Evolutionary conservation across 2,113 vertebrate genomes (phyloP).

Genomic region (Tinamus guttatus): DNA sequence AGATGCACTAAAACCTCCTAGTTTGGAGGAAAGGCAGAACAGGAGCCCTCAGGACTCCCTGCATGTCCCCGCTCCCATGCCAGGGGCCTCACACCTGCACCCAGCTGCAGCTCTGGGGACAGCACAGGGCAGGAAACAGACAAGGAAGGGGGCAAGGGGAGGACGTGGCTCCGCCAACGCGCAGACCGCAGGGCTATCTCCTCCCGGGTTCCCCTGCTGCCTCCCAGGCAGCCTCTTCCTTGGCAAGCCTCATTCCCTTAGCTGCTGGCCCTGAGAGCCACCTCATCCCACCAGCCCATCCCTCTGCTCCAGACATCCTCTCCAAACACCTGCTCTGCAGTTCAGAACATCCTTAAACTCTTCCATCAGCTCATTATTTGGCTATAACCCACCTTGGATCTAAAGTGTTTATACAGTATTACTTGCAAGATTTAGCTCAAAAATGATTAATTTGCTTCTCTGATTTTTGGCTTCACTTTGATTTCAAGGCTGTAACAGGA

Average conservation of each 20-base stretch:
- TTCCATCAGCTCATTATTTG: slow-evolving; percentile 39
- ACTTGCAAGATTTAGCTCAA: slow-evolving; percentile 61
- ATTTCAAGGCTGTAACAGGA: background rate
- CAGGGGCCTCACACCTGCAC: background rate
- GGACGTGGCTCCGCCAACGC: background rate
- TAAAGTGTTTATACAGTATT: slow-evolving; percentile 57
- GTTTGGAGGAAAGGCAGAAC: background rate
- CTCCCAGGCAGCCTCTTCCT: background rate
- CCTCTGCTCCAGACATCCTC: background rate
- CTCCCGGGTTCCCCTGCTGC: background rate
- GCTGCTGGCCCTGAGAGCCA: background rate
- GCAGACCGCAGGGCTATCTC: background rate
- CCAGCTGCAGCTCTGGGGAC: no score
- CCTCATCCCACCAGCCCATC: background rate
- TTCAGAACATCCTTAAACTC: slow-evolving; percentile 48
- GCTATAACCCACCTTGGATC: slow-evolving; percentile 45
- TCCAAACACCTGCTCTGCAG: slow-evolving; percentile 44
- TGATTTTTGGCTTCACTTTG: slow-evolving; percentile 41
- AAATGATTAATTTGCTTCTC: slow-evolving; percentile 34
- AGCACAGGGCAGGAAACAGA: background rate
- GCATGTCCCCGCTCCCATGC: no score
- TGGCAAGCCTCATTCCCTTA: background rate
- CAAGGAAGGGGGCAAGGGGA: rapidly evolving
- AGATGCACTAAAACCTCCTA: no score
- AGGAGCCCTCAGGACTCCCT: background rate